A percentile compares a stretch with the other conserved stretches of the same genome.
These are phyloP conservation scores for Hypena proboscidalis DNA, from an alignment of 2,888 invertebrate genomes.

Conservation along the genomic window DNA sequence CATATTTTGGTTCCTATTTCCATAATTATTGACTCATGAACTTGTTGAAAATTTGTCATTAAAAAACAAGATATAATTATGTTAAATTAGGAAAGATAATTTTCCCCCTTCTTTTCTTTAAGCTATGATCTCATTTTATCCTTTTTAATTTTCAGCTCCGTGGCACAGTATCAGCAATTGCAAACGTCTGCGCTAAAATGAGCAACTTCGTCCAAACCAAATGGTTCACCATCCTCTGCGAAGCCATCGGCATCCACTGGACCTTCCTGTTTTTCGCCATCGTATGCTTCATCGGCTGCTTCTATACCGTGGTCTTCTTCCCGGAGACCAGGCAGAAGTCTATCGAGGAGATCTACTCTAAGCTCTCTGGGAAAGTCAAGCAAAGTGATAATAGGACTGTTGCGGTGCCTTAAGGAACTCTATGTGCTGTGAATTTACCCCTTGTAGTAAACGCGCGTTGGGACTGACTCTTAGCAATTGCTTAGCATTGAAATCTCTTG, in stretches of 20 bases:
- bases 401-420: slow-evolving; percentile 41
- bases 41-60: too few relatives aligned
- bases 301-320: slow-evolving; percentile 67
- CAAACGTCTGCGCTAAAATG: slow-evolving; percentile 75
- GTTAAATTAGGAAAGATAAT: too few relatives aligned
- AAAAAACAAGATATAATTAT: too few relatives aligned
- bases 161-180: slow-evolving; percentile 74
- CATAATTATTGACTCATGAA: too few relatives aligned
- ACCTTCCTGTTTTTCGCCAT: slow-evolving; percentile 72
- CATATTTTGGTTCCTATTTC: too few relatives aligned
- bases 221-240: slow-evolving; percentile 73
- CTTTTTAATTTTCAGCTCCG: slow-evolving; percentile 62
- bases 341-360: slow-evolving; percentile 72
- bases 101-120: too few relatives aligned
- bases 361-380: slow-evolving; percentile 57
- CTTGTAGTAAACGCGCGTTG: too few relatives aligned
- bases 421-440: too few relatives aligned
- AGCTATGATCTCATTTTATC: too few relatives aligned
- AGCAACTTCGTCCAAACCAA: slow-evolving; percentile 79
- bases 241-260: slow-evolving; percentile 75
- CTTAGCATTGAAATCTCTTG: too few relatives aligned
- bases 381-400: slow-evolving; percentile 51
- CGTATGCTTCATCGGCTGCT: slow-evolving; percentile 66
- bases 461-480: too few relatives aligned
- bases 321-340: slow-evolving; percentile 74